These are phyloP conservation scores for Phymatocera aterrima DNA, from an alignment of 2,888 invertebrate species.

Conservation along the genomic window DNA sequence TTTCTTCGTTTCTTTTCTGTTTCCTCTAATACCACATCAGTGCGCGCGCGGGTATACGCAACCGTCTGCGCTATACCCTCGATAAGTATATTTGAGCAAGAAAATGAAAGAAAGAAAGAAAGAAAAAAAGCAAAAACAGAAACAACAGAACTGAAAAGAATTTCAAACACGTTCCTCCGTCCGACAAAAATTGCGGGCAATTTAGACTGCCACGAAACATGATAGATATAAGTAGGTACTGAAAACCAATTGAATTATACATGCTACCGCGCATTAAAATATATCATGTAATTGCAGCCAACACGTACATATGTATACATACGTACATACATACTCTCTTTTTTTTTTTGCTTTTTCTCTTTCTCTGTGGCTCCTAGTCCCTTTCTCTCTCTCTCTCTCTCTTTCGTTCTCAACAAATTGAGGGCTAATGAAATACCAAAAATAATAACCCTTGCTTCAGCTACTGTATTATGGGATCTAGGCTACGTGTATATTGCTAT, in stretches of 20 bases:
- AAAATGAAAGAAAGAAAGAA: background rate
- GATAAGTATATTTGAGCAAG: background rate
- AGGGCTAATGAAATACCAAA: constrained; percentile 2
- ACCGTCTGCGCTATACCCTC: background rate
- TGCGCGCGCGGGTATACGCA: background rate
- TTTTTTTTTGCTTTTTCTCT: too few relatives aligned
- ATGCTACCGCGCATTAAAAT: constrained; percentile 33
- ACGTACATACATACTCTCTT: too few relatives aligned
- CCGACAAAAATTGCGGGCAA: background rate
- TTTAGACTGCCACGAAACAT: background rate
- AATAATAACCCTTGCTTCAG: constrained; percentile 1
- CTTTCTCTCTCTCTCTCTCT: background rate
- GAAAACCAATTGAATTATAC: constrained; percentile 34
- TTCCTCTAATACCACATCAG: background rate
- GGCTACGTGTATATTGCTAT: background rate
- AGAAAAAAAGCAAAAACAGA: background rate
- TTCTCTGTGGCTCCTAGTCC: background rate
- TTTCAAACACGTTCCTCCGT: constrained; percentile 10
- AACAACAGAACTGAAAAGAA: background rate
- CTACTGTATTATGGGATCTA: background rate
- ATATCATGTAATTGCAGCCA: constrained; percentile 23
- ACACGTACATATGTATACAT: too few relatives aligned
- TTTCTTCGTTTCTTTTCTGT: background rate
- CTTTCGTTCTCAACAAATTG: background rate
- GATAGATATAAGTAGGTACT: constrained; percentile 2